Evolutionary conservation across 1,140 invertebrate genomes (phyloP).

Genomic region (Aphidius ervi): DNA sequence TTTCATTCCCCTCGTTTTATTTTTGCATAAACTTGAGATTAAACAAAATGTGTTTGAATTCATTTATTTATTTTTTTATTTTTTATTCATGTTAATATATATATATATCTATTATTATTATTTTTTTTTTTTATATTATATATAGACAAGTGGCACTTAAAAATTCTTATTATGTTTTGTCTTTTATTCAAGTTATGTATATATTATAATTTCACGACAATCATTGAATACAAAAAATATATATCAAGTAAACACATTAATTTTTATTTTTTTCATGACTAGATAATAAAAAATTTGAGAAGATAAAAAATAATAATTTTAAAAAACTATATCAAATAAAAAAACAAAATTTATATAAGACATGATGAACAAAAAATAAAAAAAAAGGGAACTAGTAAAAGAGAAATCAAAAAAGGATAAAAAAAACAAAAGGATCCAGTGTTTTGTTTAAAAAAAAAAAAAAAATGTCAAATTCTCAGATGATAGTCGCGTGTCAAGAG

Average conservation of each 20-base stretch:
- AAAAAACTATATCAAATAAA: background rate
- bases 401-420: too few species aligned
- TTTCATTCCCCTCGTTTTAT: constrained; percentile 1
- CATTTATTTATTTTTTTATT: background rate
- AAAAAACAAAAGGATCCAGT: too few species aligned
- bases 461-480: constrained; percentile 27
- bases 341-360: background rate
- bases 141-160: too few species aligned
- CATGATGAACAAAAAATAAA: too few species aligned
- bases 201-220: background rate
- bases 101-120: background rate
- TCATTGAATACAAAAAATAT: background rate
- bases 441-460: too few species aligned
- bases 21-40: background rate
- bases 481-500: constrained; percentile 35
- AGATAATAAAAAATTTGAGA: too few species aligned
- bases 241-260: background rate
- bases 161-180: background rate
- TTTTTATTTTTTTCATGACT: too few species aligned
- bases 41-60: background rate
- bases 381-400: too few species aligned
- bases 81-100: too few species aligned
- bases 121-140: constrained; percentile 3
- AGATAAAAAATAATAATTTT: background rate
- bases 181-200: constrained; percentile 3